phyloP scores from a whole-genome alignment of 1,140 invertebrate species.

The Centruroides sculpturatus region DNA sequence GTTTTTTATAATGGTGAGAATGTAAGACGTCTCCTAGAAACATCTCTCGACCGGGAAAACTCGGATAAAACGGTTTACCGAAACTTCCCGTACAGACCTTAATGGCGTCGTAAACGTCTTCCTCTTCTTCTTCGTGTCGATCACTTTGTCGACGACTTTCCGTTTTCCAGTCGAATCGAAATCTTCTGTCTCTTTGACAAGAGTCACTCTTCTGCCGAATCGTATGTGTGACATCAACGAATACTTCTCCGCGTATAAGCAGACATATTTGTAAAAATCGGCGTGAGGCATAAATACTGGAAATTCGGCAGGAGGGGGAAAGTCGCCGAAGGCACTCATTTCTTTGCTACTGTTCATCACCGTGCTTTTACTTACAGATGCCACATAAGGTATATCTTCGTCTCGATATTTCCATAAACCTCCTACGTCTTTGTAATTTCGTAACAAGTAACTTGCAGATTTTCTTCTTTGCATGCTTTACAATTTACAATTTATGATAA shows the following conservation, averaged over 20 bases:
- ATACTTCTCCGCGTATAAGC: too few relatives aligned
- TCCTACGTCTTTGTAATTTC: constrained; percentile 32
- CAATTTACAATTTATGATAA: not conserved
- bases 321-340: constrained; percentile 33
- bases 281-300: too few relatives aligned
- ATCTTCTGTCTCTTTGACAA: too few relatives aligned
- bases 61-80: not conserved
- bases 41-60: constrained; percentile 19
- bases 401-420: constrained; percentile 37
- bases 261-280: too few relatives aligned
- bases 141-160: too few relatives aligned
- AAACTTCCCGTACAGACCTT: constrained; percentile 28
- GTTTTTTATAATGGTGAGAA: not conserved
- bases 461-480: constrained; percentile 7
- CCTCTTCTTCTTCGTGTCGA: not conserved
- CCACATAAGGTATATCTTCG: constrained; percentile 19
- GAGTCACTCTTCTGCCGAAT: too few relatives aligned
- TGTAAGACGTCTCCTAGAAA: constrained; percentile 35
- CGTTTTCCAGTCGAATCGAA: too few relatives aligned
- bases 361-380: constrained; percentile 17
- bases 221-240: too few relatives aligned
- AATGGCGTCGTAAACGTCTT: constrained; percentile 29
- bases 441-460: constrained; percentile 29
- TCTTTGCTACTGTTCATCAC: constrained; percentile 32
- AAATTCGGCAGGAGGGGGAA: constrained; percentile 24